Evolutionary conservation across 1,140 invertebrate species (phyloP).

Genomic region (Bemisia tabaci): DNA sequence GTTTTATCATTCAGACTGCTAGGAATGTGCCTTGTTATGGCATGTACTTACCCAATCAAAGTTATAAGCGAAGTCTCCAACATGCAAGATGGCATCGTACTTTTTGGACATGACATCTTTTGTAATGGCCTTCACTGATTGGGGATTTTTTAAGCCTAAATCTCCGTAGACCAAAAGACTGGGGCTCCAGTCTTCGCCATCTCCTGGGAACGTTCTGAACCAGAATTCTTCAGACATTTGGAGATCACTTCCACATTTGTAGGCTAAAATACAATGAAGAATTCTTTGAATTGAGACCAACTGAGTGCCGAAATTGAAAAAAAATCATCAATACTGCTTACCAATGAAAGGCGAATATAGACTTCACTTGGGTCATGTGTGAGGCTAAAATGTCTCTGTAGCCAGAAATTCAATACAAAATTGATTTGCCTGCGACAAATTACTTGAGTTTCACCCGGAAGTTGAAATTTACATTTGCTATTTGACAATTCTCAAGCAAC

Average conservation of each 20-base stretch:
- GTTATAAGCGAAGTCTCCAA: constrained; percentile 94
- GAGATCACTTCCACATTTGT: constrained; percentile 61
- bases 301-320: constrained; percentile 34
- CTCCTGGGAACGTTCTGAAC: constrained; percentile 50
- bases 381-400: no score
- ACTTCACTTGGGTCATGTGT: no score
- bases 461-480: no score
- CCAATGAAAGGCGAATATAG: no score
- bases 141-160: constrained; percentile 79
- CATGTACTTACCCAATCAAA: constrained; percentile 65
- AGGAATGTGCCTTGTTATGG: no score
- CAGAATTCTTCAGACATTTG: constrained; percentile 69
- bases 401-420: no score
- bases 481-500: no score
- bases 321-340: no score
- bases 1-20: no score
- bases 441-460: no score
- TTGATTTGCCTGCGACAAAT: no score
- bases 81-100: constrained; percentile 82
- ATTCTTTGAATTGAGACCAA: constrained; percentile 5
- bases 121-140: constrained; percentile 65
- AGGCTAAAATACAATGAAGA: constrained; percentile 40
- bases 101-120: constrained; percentile 61
- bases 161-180: constrained; percentile 74
- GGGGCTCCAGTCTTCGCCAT: constrained; percentile 52